Evolutionary conservation across 2,888 invertebrate genomes (phyloP), one percentile per base, ranked within the genome.

Genomic region (Heliconius ethilla): DNA sequence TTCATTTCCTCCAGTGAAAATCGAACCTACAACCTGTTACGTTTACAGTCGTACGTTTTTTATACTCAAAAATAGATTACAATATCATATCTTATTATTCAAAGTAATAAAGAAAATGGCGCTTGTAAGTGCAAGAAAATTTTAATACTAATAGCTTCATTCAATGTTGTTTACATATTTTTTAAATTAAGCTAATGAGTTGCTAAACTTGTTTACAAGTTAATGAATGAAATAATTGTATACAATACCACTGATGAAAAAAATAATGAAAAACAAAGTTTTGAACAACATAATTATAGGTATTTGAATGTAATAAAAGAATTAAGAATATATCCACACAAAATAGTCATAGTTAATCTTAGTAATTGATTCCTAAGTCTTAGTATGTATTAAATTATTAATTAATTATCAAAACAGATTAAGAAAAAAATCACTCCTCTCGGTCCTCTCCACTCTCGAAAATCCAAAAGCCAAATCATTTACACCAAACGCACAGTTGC

Each of bases 401-500:
- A 27, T 63, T n/a, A 11, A 45, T 40, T 69, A 13, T 25, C 7
- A 2, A 37, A 69, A 69, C 13, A 37, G 37, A 67, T n/a, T 10
- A 67, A 25, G 9, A 45, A 40, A 40, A 25, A 25, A 25, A 37
- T 0, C 7, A 33, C 33, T 6, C 33, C 33, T 33, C 33, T 33
- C 33, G 6, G 0, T 33, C 0, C 33, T 7, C 33, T 33, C 45
- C 45, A 0, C 2, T 45, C 6, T 45, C 45, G 15, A 45, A 45
- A 40, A 13, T 40, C 6, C 51, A 27, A 63, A n/a, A 15, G 45
- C 45, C 83, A 82, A 81, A 84, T 83, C 84, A 84, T 80, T 86
- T 88, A 88, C 89, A 89, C n/a, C 67, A n/a, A 33, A 11, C 11
- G 37, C 67, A 67, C 33, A 67, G 37, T 67, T n/a, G 37, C 67